Evolutionary conservation across 2,113 vertebrate genomes (phyloP), one percentile per base, ranked within the genome.

Genomic region (Catharus fuscescens): DNA sequence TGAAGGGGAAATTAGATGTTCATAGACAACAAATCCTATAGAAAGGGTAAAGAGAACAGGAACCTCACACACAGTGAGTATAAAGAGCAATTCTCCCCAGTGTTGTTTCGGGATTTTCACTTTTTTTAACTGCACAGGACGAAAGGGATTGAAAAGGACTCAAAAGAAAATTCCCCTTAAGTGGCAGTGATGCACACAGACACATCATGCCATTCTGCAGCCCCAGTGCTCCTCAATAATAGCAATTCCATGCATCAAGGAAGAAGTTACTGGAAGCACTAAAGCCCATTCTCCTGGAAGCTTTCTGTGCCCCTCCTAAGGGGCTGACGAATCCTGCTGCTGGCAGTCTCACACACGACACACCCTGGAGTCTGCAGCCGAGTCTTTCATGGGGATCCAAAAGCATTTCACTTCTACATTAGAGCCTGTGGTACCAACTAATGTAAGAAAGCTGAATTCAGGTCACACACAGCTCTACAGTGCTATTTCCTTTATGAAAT

Each of bases 251-350:
- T 15, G 76, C 95, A 62, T 32, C 7, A 10, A n/a, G 67, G 88
- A 72, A 92, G 93, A 88, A 92, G 88, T 82, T 89, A 86, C 91
- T 92, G 93, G 94, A 97, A 97, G 77, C 81, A 88, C 57, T 57
- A 28, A 73, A 80, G 8, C 57, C 80, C 71, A 28, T 66, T 87
- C 70, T 69, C 77, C 26, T 26, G 5, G 64, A 24, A 93, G 95
- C 86, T 88, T 62, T 60, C 56, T 66, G 67, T 45, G 40, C 56
- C 87, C 54, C 62, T 93, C 71, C 70, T 52, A 26, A 77, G 36
- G 74, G 60, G 74, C 65, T 86, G 89, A 72, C 2, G 1, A 65
- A 69, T 70, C 28, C 6, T 10, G 25, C 88, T 73, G 82, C 72
- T 32, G 71, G 74, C 52, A 66, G 12, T 5, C 66, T 57, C 2